Base-by-base conservation (phyloP, 2,797 vertebrate genomes). In the Tokudaia muenninki region DNA sequence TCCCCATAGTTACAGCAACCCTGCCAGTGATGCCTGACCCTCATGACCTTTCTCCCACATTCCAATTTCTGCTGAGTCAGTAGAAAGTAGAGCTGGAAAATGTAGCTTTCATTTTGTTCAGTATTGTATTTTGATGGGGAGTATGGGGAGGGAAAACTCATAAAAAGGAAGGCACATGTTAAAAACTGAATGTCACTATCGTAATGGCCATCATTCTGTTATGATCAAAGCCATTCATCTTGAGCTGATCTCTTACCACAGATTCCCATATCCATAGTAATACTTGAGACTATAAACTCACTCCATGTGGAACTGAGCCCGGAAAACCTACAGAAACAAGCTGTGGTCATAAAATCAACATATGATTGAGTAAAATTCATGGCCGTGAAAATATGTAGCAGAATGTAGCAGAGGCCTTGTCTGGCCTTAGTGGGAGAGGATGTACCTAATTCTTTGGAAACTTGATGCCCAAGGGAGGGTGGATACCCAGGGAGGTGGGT, bases 151-250 rank as follows among this genome's bases (percentile, higher is more conserved):
- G 11, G 87, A 87, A 92, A 8, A 3, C 55, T 95, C 26, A 72
- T n/a, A 61, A 70, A 89, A 67, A 93, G 24, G 31, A 92, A 94
- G 16, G 22, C 6, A 79, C 34, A 72, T 77, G 34, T n/a, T 57
- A 63, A 74, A 34, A 34, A 55, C 17, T 0, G 79, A 86, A 95
- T 88, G 80, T 86, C 47, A 87, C 81, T 92, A 90, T 44, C 21
- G 65, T 52, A 80, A 72, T 75, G n/a, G 75, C 44, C 34, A 47
- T 87, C 50, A 83, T 87, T 70, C 41, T 59, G 61, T 91, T 16
- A 24, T 29, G 6, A 80, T 44, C 88, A 92, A 95, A 91, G 50
- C 13, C 89, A 92, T 19, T 92, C 57, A 67, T 63, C 90, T 94
- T 86, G 84, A 90, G 87, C 52, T 77, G 59, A 89, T 93, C 37